Evolutionary conservation across 1,140 invertebrate species (phyloP).

Genomic region (Eumaeus atala): DNA sequence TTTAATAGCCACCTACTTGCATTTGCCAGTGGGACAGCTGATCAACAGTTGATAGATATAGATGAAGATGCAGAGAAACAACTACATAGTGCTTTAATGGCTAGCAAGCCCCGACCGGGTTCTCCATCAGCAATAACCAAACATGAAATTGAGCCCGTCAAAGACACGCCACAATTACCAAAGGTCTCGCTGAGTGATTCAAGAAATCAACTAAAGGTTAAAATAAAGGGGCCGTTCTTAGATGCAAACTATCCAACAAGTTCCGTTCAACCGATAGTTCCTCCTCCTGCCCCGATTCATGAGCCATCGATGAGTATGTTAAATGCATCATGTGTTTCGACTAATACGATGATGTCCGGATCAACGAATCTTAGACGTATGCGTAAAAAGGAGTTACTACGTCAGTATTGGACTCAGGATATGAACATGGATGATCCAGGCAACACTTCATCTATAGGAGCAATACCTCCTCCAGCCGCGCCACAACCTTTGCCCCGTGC

Average conservation of each 20-base stretch:
- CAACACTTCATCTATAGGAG: slow-evolving; percentile 60
- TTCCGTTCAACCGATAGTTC: slow-evolving; percentile 65
- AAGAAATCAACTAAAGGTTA: slow-evolving; percentile 89
- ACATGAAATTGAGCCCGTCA: slow-evolving; percentile 64
- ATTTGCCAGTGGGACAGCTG: slow-evolving; percentile 78
- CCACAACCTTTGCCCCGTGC: slow-evolving; percentile 80
- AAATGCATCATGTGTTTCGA: slow-evolving; percentile 39
- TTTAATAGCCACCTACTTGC: slow-evolving; percentile 79
- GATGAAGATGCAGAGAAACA: slow-evolving; percentile 88
- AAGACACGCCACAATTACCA: slow-evolving; percentile 69
- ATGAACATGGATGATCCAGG: slow-evolving; percentile 86
- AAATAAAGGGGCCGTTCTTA: slow-evolving; percentile 91
- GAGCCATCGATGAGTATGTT: slow-evolving; percentile 63
- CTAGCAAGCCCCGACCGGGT: slow-evolving; percentile 56
- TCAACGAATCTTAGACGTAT: slow-evolving; percentile 87
- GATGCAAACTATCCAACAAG: slow-evolving; percentile 83
- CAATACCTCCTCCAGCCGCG: slow-evolving; percentile 75
- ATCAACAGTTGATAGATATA: slow-evolving; percentile 80
- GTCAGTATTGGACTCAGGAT: slow-evolving; percentile 88
- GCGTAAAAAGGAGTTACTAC: slow-evolving; percentile 90
- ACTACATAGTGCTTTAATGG: slow-evolving; percentile 78
- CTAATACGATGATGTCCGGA: slow-evolving; percentile 65
- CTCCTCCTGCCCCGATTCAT: slow-evolving; percentile 73
- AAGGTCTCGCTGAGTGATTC: slow-evolving; percentile 84
- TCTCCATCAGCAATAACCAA: slow-evolving; percentile 41